Evolutionary conservation across 2,888 invertebrate species (phyloP).

Genomic region (Rotaria socialis): DNA sequence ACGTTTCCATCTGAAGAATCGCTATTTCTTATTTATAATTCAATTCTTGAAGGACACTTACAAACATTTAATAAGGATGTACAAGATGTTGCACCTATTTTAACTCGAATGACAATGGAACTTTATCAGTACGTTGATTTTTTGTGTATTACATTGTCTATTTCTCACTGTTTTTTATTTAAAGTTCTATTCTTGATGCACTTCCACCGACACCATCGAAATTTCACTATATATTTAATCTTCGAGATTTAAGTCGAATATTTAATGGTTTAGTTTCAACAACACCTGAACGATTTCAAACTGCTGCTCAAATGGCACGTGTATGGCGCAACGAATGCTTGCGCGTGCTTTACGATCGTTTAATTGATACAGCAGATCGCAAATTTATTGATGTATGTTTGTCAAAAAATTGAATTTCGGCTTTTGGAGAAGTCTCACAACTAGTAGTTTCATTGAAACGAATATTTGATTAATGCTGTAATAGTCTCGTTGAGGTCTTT

Average conservation of each 20-base stretch:
- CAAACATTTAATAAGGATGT: slow-evolving; percentile 69
- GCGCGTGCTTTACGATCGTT: slow-evolving; percentile 78
- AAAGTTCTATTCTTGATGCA: slow-evolving; percentile 67
- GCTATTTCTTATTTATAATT: slow-evolving; percentile 74
- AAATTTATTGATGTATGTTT: slow-evolving; percentile 53
- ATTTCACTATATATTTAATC: slow-evolving; percentile 89
- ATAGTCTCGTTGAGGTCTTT: no score
- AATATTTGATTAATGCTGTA: no score
- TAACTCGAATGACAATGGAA: slow-evolving; percentile 75
- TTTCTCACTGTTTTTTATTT: not conserved
- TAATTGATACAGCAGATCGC: slow-evolving; percentile 67
- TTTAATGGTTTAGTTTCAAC: slow-evolving; percentile 76
- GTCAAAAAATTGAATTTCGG: no score
- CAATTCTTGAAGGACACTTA: slow-evolving; percentile 76
- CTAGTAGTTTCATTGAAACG: no score
- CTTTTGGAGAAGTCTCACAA: no score
- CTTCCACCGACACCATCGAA: slow-evolving; percentile 84
- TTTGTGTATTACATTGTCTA: slow-evolving; percentile 34
- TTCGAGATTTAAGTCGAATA: slow-evolving; percentile 80
- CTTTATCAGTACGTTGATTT: slow-evolving; percentile 63
- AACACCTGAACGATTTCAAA: slow-evolving; percentile 69
- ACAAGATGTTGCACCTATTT: slow-evolving; percentile 66
- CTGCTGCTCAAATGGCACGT: slow-evolving; percentile 70
- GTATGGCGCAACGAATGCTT: slow-evolving; percentile 87
- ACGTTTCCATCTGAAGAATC: slow-evolving; percentile 76